A percentile compares a stretch with the other conserved stretches of the same genome.
Evolutionary conservation across 1,140 invertebrate species (phyloP).

Genomic region (Yoshiicerus persimilis): DNA sequence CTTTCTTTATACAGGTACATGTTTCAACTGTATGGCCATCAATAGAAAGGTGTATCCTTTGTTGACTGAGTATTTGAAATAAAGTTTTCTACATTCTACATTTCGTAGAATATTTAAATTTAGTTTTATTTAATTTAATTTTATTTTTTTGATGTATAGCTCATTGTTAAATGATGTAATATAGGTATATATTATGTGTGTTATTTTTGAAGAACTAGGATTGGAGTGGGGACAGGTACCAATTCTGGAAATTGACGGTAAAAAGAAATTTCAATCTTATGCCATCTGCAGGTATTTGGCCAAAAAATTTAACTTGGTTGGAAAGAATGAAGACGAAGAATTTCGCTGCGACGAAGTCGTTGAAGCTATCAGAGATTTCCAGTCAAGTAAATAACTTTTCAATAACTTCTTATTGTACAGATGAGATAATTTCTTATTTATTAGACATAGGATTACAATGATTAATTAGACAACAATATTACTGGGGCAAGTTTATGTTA

Average conservation of each 20-base stretch:
- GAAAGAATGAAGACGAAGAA: slow-evolving; percentile 65
- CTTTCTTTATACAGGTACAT: background rate
- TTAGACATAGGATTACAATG: background rate
- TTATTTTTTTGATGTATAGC: background rate
- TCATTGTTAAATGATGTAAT: no score
- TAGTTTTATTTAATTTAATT: background rate
- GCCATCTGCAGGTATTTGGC: slow-evolving; percentile 52
- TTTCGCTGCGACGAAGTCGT: slow-evolving; percentile 64
- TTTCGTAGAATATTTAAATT: background rate
- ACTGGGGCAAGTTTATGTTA: background rate
- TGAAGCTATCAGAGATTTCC: slow-evolving; percentile 50
- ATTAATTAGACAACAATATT: background rate
- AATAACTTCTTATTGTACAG: no score
- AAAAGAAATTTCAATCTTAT: background rate
- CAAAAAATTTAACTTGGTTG: slow-evolving; percentile 61
- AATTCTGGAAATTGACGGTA: background rate
- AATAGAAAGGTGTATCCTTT: background rate
- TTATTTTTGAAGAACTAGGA: background rate
- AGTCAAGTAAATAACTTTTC: background rate
- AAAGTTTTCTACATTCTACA: background rate
- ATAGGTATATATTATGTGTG: background rate
- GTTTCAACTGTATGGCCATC: background rate
- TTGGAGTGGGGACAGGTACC: slow-evolving; percentile 1
- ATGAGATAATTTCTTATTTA: no score
- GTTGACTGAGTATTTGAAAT: background rate